Conservation (phyloP, 2,797 vertebrate genomes). For the Alauda arvensis region DNA sequence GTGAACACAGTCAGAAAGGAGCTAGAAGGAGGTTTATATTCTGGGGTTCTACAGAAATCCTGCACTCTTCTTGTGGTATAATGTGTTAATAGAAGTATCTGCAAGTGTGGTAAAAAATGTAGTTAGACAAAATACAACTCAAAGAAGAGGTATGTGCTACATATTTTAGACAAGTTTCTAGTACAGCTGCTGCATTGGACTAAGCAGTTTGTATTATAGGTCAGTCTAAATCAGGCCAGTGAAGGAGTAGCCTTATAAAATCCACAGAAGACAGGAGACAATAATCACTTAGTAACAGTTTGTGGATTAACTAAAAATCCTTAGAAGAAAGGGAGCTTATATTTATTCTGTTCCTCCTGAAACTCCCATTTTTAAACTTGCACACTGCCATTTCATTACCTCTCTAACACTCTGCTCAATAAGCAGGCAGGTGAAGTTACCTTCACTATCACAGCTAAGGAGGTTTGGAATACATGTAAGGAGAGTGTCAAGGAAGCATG, state of each 20-base stretch:
- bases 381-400: not conserved
- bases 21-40: not conserved
- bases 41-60: not conserved
- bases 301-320: not conserved
- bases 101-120: not conserved
- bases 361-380: not conserved
- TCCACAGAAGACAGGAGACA: not conserved
- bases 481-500: not conserved
- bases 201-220: not conserved
- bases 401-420: rapidly evolving
- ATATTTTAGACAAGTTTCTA: not conserved
- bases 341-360: not conserved
- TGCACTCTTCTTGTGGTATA: not conserved
- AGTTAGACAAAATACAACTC: not conserved
- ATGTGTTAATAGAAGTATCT: not conserved
- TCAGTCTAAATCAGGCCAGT: not conserved
- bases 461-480: not conserved
- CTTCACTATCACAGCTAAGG: not conserved
- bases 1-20: not conserved
- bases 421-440: rapidly evolving
- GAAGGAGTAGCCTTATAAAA: not conserved
- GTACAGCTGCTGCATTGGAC: not conserved
- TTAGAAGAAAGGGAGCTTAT: not conserved
- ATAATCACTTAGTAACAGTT: not conserved
- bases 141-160: not conserved